Evolutionary conservation across 2,888 invertebrate species (phyloP).

Genomic region (Sphaeridia pumilis): DNA sequence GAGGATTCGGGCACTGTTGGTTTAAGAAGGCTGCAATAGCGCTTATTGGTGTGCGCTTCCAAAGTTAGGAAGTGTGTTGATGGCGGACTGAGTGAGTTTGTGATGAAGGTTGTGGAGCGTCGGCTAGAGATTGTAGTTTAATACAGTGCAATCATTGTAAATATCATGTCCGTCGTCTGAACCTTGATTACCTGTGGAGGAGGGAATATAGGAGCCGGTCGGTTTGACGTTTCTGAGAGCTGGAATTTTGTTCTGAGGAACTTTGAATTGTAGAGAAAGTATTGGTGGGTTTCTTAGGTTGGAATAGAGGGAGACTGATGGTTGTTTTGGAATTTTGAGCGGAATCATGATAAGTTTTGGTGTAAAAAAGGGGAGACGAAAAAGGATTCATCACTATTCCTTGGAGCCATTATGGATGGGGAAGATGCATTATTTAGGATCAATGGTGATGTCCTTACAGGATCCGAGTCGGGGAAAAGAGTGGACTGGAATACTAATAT

Average conservation of each 20-base stretch:
- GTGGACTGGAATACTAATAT: slow-evolving; percentile 26
- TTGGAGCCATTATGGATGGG: slow-evolving; percentile 19
- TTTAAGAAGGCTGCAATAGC: too few relatives aligned
- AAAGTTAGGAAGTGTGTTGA: too few relatives aligned
- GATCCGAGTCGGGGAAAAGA: slow-evolving; percentile 13
- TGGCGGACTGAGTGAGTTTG: not conserved
- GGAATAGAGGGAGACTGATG: not conserved
- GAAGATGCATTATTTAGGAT: slow-evolving; percentile 32
- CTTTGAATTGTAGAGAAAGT: not conserved
- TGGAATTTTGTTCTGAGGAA: not conserved
- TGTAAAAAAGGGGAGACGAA: slow-evolving; percentile 2
- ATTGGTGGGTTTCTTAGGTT: not conserved
- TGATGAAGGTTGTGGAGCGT: too few relatives aligned
- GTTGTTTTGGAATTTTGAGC: slow-evolving; percentile 10
- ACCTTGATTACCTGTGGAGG: too few relatives aligned
- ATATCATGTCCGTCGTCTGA: too few relatives aligned
- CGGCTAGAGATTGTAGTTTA: too few relatives aligned
- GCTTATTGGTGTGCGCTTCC: too few relatives aligned
- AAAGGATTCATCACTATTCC: slow-evolving; percentile 25
- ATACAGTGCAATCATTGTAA: too few relatives aligned
- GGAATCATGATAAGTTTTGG: slow-evolving; percentile 2
- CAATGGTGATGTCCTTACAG: slow-evolving; percentile 24
- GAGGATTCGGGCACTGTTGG: too few relatives aligned
- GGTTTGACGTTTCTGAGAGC: too few relatives aligned
- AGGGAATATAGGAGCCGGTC: too few relatives aligned